Evolutionary conservation across 1,140 invertebrate species (phyloP), one percentile per base, ranked within the genome.

Genomic region (Drosophila littoralis): DNA sequence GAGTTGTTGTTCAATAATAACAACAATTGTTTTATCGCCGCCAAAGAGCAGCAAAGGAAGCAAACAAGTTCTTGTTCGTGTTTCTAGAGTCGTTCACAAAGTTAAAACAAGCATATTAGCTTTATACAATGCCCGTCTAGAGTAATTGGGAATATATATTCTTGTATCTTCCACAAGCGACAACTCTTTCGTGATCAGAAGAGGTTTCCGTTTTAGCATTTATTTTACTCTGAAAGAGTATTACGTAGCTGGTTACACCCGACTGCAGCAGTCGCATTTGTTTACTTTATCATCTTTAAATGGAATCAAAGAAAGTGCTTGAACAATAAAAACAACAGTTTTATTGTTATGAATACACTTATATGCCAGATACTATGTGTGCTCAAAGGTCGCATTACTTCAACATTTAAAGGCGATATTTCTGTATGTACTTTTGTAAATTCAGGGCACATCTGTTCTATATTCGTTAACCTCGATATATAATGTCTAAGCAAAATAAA

Each of bases 311-410:
- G n/a, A n/a, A 13, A 42, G n/a, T 42, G n/a, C 36, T 42, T 42
- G 3, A 42, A 42, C 40, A 42, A 42, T 42, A 42, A 42, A n/a
- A 51, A 51, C 28, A 33, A 51, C 35, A 51, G 32, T 33, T 9
- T 33, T 51, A 51, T 51, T 35, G 32, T 51, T n/a, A n/a, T 28
- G 46, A 6, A 12, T 12, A 28, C 17, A 48, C 22, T 28, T 28
- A 28, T 28, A 5, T 28, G 4, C 22, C 22, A 28, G 22, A 28
- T 28, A 28, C 22, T 33, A 50, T 7, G 22, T 32, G 6, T 59
- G 13, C 22, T 9, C 43, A 40, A 50, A 81, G 79, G 79, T 82
- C 79, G 43, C 79, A 78, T 82, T 81, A 81, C 74, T 68, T 68
- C 50, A 64, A 64, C 60, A 80, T 66, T 54, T 38, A 32, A 33